Base-by-base conservation (phyloP, 2,797 vertebrate genomes). In the Poeciliopsis presidionis region DNA sequence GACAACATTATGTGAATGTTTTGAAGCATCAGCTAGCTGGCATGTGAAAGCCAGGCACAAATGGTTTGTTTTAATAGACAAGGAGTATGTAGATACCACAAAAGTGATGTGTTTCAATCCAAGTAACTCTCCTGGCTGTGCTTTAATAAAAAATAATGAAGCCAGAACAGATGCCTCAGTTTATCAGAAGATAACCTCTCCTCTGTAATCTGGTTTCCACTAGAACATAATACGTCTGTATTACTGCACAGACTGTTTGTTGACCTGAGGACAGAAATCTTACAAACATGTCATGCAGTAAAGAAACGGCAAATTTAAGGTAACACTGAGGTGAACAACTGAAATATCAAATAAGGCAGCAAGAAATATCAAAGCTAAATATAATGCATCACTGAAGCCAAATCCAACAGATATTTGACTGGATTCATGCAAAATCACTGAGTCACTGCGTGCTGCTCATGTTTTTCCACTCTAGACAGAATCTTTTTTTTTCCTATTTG, bases 401-500 rank as follows among this genome's bases (percentile, higher is more conserved):
- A 75, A 7, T 79, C 61, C 46, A 30, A 72, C 72, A 49, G 51
- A 74, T 22, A 78, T 74, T 63, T 79, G 78, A 74, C 55, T 45
- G 51, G 49, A 78, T 43, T 75, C n/a, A 65, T 28, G 18, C 77
- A 12, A 76, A 79, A 84, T 76, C 63, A 86, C 89, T 79, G 89
- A 88, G 81, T 92, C 90, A 89, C 73, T 61, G 61, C 20, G 45
- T 16, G 9, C 57, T 43, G 70, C 72, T 81, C 41, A 47, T 65
- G 76, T 43, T 82, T 86, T 77, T 78, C 46, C 65, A 51, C 59
- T 25, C 49, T 22, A 33, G n/a, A 72, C 12, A 25, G 5, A 41
- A 41, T 73, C 16, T 0, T 3, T 20, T 22, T 20, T 36, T 25
- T 8, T 25, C 20, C 46, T 22, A n/a, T 39, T 75, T 47, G 25